Evolutionary conservation across 2,888 invertebrate species (phyloP).

Genomic region (Amorpha juglandis): DNA sequence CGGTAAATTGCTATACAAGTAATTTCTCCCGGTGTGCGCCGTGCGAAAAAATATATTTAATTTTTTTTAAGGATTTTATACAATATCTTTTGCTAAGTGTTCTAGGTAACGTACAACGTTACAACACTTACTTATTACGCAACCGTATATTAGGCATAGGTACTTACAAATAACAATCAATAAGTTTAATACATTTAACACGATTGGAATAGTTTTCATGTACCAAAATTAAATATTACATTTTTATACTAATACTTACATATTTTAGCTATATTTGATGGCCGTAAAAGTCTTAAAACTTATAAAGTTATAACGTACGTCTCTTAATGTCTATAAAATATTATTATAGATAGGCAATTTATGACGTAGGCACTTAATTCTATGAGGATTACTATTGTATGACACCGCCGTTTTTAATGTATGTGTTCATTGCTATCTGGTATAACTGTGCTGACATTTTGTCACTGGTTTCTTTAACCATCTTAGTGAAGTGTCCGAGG

Average conservation of each 20-base stretch:
- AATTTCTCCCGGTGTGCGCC: too few relatives aligned
- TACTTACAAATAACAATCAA: neutral
- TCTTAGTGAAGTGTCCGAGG: constrained; percentile 86
- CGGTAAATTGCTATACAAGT: too few relatives aligned
- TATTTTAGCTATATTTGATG: neutral
- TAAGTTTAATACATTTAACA: constrained; percentile 1
- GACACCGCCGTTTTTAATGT: constrained; percentile 66
- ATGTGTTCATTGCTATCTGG: constrained; percentile 76
- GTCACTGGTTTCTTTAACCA: constrained; percentile 89
- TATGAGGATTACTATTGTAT: constrained; percentile 53
- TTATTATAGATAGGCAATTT: neutral
- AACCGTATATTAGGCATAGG: neutral
- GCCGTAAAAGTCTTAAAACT: constrained; percentile 1
- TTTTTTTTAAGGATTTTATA: too few relatives aligned
- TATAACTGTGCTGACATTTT: constrained; percentile 77
- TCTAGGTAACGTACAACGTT: too few relatives aligned
- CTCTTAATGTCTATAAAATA: neutral
- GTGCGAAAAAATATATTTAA: too few relatives aligned
- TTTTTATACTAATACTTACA: constrained; percentile 6
- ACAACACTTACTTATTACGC: neutral
- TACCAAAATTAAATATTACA: neutral
- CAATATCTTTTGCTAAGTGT: too few relatives aligned
- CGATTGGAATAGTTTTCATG: neutral
- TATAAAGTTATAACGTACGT: neutral
- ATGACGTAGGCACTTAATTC: neutral